phyloP scores from a whole-genome alignment of 2,797 vertebrate genomes.

The Tarsius wallacei region DNA sequence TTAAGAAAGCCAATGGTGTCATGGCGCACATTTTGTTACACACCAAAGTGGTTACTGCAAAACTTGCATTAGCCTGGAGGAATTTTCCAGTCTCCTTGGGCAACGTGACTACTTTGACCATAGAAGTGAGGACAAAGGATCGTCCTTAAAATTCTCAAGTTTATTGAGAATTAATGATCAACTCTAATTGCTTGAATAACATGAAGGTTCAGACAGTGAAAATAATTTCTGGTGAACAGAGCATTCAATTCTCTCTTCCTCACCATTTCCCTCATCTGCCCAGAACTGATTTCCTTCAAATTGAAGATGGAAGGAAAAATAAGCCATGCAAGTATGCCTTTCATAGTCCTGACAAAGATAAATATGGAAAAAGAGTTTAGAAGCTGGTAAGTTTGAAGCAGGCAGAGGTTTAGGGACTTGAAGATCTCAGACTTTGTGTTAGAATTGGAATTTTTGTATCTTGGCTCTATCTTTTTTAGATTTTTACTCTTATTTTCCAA shows the following conservation, averaged over 20 bases:
- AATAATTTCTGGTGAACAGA: neutral
- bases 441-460: constrained; percentile 38
- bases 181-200: constrained; percentile 54
- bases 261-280: neutral
- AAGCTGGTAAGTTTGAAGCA: neutral
- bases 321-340: neutral
- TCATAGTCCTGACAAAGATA: neutral
- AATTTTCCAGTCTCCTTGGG: constrained; percentile 64
- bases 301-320: neutral
- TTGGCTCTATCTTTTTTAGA: neutral
- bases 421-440: neutral
- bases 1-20: neutral
- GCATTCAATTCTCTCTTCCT: constrained; percentile 29
- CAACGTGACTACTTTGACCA: constrained; percentile 64
- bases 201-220: constrained; percentile 22
- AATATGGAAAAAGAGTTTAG: neutral
- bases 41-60: constrained; percentile 48
- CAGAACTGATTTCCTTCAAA: neutral
- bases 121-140: neutral
- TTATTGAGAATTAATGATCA: constrained; percentile 73
- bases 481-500: constrained; percentile 54
- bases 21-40: neutral
- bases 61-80: constrained; percentile 45
- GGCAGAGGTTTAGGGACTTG: neutral
- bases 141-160: no score